Evolutionary conservation across 1,140 invertebrate species (phyloP), one percentile per base, ranked within the genome.

Genomic region (Probaryconus sp.): DNA sequence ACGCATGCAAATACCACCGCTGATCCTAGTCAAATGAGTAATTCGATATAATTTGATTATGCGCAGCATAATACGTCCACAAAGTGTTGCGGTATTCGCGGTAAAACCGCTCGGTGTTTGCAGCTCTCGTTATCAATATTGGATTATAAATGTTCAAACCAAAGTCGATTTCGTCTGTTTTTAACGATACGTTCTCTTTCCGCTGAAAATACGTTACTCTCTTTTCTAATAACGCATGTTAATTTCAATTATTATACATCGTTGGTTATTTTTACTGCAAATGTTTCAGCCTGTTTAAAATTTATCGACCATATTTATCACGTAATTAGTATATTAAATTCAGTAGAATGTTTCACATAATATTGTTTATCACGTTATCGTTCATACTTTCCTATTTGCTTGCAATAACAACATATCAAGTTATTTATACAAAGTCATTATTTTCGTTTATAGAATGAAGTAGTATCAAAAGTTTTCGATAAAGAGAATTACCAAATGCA

Each of bases 111-210:
- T 86, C 83, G 83, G 79, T 81, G 77, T 79, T 82, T 82, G 81
- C 51, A 78, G 79, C 58, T 16, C 13, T 50, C 71, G 76, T 72
- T 78, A 58, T 72, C 79, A 77, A 80, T 83, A 86, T 87, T 86
- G 81, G 83, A 87, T 86, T 86, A 87, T 86, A 79, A 87, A 86
- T 85, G 85, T 81, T 83, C 79, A 84, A 81, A 82, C 74, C 82
- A 68, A 79, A 80, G 72, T 77, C 71, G 76, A 72, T 77, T 74
- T 68, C 61, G 70, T 38, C 40, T 35, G 24, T 26, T 64, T 72
- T 67, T 72, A 79, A 76, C 80, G 80, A 80, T 73, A 76, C 81
- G 31, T 72, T 50, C 77, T 73, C 77, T 74, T 56, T 37, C 73
- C 47, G n/a, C 14, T 20, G 65, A 53, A 60, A 70, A 45, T 45